Percentiles rank a stretch among this genome's conserved stretches.
Evolutionary conservation across 53 echinoderm and acorn worm species (phyloP).

Genomic region (Antedon mediterranea): DNA sequence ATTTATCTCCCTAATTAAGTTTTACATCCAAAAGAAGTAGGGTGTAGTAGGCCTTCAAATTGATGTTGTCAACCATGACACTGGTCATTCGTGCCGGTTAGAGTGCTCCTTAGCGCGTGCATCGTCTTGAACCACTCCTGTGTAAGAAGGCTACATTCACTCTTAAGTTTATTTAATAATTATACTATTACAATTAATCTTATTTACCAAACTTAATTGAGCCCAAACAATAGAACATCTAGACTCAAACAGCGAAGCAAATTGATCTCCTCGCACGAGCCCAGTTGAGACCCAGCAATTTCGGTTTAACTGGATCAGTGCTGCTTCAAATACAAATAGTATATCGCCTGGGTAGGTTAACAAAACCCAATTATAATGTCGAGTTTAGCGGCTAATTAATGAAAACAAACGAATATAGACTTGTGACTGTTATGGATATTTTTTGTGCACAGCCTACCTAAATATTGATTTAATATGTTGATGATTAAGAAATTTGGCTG

Average conservation of each 20-base stretch:
- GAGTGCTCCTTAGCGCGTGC: no score
- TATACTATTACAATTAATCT: background rate
- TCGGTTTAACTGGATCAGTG: background rate
- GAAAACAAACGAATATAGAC: background rate
- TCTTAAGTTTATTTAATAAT: background rate
- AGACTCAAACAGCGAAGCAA: background rate
- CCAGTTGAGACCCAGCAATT: background rate
- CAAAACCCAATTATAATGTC: background rate
- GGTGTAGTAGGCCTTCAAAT: no score
- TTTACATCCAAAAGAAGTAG: no score
- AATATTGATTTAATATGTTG: background rate
- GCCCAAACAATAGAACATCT: background rate
- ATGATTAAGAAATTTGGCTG: background rate
- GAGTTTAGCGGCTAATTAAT: background rate
- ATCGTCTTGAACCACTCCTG: background rate
- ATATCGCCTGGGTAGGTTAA: background rate
- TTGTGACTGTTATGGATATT: background rate
- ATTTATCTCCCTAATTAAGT: no score
- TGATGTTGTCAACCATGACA: no score
- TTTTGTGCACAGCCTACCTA: background rate
- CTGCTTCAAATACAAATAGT: background rate
- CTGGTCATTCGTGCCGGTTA: no score
- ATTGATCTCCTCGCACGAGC: background rate
- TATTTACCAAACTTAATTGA: background rate
- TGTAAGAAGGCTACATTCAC: background rate